phyloP scores from a whole-genome alignment of 2,888 invertebrate genomes.

The Dasysyrphus tricinctus region DNA sequence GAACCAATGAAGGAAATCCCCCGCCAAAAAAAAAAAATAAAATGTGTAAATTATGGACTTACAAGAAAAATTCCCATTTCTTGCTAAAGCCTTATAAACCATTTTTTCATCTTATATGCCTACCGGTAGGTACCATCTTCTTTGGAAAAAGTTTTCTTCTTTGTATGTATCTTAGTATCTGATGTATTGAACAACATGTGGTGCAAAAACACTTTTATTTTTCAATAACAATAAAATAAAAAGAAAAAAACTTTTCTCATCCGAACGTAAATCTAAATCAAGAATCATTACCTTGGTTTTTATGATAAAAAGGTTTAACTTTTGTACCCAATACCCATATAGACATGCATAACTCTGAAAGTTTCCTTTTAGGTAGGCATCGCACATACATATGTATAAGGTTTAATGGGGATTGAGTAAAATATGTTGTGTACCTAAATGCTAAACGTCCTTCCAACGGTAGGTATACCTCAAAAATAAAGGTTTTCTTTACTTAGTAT shows the following conservation, averaged over 20 bases:
- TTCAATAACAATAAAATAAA: constrained; percentile 17
- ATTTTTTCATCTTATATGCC: background rate
- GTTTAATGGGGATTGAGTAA: constrained; percentile 4
- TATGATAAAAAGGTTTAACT: constrained; percentile 20
- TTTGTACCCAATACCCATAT: background rate
- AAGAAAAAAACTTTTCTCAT: constrained; percentile 1
- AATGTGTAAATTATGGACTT: background rate
- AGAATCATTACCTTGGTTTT: constrained; percentile 9
- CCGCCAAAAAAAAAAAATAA: background rate
- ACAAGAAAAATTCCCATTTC: background rate
- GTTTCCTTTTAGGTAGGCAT: background rate
- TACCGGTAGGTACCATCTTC: background rate
- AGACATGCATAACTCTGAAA: background rate
- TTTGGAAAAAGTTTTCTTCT: background rate
- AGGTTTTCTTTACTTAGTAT: too few species aligned
- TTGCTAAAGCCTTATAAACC: background rate
- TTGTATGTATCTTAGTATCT: too few species aligned
- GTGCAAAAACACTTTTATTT: constrained; percentile 18
- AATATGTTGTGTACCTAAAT: background rate
- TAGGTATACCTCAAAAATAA: too few species aligned
- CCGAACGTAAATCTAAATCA: constrained; percentile 1
- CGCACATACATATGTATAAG: background rate
- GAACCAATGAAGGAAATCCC: background rate
- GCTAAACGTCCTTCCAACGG: background rate
- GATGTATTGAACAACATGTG: background rate